A percentile compares a stretch with the other conserved stretches of the same genome.
Evolutionary conservation across 2,113 vertebrate genomes (phyloP).

Genomic region (Channa maculata): DNA sequence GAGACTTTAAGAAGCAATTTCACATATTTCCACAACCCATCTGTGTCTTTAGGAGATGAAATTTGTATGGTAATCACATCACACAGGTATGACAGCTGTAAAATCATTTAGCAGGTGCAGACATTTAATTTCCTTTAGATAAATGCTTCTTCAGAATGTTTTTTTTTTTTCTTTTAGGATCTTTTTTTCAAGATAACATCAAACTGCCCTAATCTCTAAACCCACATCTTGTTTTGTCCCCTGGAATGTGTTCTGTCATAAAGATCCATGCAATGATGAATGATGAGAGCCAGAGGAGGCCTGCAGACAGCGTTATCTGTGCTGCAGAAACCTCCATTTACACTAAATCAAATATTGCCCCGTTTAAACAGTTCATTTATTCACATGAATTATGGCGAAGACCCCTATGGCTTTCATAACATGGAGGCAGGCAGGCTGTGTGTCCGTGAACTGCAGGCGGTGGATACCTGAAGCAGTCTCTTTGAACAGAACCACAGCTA

Average conservation of each 20-base stretch:
- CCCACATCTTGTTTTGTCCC: slow-evolving; percentile 58
- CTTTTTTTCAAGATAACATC: slow-evolving; percentile 19
- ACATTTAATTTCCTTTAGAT: slow-evolving; percentile 29
- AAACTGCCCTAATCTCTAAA: slow-evolving; percentile 39
- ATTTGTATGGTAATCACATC: slow-evolving; percentile 7
- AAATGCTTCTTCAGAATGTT: slow-evolving; percentile 9
- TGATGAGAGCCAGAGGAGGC: slow-evolving; percentile 35
- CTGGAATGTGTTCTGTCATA: slow-evolving; percentile 51
- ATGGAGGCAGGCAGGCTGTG: neutral
- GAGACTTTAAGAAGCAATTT: neutral
- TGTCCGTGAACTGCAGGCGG: slow-evolving; percentile 48
- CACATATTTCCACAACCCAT: neutral
- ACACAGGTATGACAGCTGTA: neutral
- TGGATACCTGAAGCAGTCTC: slow-evolving; percentile 44
- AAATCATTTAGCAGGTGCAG: neutral
- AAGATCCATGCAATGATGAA: slow-evolving; percentile 61
- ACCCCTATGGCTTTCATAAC: slow-evolving; percentile 42
- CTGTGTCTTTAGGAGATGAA: neutral
- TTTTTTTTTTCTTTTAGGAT: neutral
- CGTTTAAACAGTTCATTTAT: slow-evolving; percentile 69
- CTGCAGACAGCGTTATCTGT: slow-evolving; percentile 60
- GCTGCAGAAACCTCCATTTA: slow-evolving; percentile 53
- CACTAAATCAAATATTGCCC: slow-evolving; percentile 65
- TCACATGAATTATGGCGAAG: slow-evolving; percentile 62
- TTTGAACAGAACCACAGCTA: slow-evolving; percentile 43